Conservation (phyloP, 2,888 invertebrate species). For the Callinectes sapidus region DNA sequence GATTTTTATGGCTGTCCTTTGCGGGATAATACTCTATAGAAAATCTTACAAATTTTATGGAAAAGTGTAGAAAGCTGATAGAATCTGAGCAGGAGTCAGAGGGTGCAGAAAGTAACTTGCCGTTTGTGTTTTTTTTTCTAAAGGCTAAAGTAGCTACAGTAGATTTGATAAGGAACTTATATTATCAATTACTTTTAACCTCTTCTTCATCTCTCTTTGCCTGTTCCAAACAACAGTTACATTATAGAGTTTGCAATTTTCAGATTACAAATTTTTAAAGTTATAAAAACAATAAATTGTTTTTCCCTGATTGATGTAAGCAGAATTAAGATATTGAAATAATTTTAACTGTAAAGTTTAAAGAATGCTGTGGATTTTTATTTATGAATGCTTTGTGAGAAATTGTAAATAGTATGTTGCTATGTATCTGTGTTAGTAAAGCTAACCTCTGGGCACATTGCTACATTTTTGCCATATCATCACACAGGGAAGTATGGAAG, state of each 20-base stretch:
- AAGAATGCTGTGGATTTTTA: too few relatives aligned
- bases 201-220: neutral
- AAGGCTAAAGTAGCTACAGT: neutral
- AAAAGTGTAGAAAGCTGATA: neutral
- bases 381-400: too few relatives aligned
- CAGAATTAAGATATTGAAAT: too few relatives aligned
- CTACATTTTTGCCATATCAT: neutral
- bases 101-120: neutral
- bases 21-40: neutral
- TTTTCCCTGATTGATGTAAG: too few relatives aligned
- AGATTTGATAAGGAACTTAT: neutral
- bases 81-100: neutral
- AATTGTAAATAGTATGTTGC: too few relatives aligned
- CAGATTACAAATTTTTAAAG: too few relatives aligned
- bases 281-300: too few relatives aligned
- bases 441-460: neutral
- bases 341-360: too few relatives aligned
- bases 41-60: neutral
- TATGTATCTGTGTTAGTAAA: too few relatives aligned
- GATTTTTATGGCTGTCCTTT: neutral
- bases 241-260: neutral
- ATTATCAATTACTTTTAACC: neutral
- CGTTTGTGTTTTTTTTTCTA: neutral
- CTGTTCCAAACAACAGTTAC: neutral
- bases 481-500: constrained; percentile 61